Conservation (phyloP, 2,888 invertebrate genomes). For the Auanema sp. region DNA sequence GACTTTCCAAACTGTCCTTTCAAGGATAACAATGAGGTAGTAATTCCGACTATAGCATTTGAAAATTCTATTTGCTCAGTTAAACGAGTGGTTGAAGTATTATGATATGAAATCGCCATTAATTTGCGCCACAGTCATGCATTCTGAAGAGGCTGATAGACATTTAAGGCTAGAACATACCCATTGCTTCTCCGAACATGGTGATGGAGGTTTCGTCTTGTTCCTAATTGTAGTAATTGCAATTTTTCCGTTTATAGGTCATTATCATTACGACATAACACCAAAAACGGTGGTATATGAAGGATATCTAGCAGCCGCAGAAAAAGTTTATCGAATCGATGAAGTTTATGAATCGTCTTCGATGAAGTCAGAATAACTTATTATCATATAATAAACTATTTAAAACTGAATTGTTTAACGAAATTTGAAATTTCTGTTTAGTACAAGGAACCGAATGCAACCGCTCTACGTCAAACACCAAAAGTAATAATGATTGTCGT, state of each 20-base stretch:
- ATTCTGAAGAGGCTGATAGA: constrained; percentile 77
- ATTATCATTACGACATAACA: constrained; percentile 93
- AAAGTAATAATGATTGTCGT: too few relatives aligned
- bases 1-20: constrained; percentile 81
- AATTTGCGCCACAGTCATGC: constrained; percentile 82
- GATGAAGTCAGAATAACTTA: too few relatives aligned
- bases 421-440: too few relatives aligned
- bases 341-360: constrained; percentile 27
- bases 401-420: too few relatives aligned
- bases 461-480: too few relatives aligned
- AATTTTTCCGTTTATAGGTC: constrained; percentile 70
- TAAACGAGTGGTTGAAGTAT: constrained; percentile 83
- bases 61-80: constrained; percentile 67
- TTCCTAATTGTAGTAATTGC: too few relatives aligned
- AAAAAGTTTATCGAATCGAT: constrained; percentile 70
- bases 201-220: constrained; percentile 63
- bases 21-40: constrained; percentile 73
- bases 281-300: constrained; percentile 82
- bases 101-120: constrained; percentile 88
- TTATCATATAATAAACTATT: too few relatives aligned
- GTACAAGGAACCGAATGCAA: too few relatives aligned
- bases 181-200: constrained; percentile 74
- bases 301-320: constrained; percentile 82
- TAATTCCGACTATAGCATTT: too few relatives aligned
- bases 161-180: constrained; percentile 86